phyloP scores from a whole-genome alignment of 2,113 vertebrate species.

The Ginglymostoma cirratum region DNA sequence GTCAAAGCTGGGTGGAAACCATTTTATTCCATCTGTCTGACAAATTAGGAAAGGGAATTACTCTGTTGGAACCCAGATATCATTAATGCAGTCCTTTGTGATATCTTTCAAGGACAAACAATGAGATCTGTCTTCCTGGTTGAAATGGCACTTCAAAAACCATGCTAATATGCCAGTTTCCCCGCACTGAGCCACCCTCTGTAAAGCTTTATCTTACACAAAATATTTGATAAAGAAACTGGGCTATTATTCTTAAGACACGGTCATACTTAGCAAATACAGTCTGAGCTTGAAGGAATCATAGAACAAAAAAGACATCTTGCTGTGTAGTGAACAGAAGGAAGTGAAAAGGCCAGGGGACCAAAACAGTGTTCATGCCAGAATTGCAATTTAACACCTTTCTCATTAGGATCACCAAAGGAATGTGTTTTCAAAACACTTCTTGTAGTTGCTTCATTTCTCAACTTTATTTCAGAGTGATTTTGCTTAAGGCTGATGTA shows the following conservation, averaged over 20 bases:
- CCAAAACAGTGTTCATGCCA: not conserved
- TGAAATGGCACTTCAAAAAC: slow-evolving; percentile 37
- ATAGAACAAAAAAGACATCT: not conserved
- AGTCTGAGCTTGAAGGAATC: not conserved
- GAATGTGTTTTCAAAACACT: not conserved
- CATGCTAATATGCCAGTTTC: not conserved
- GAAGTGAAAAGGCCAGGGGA: not conserved
- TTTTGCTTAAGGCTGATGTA: not conserved
- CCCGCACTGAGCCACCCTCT: slow-evolving; percentile 1
- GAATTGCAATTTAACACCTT: slow-evolving; percentile 26
- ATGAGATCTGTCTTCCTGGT: slow-evolving; percentile 40
- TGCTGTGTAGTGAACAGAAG: not conserved
- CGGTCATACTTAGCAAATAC: not conserved
- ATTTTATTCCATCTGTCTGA: slow-evolving; percentile 20
- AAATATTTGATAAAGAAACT: not conserved
- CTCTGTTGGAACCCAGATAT: not conserved
- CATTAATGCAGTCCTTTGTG: slow-evolving; percentile 17
- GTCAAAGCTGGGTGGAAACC: not conserved
- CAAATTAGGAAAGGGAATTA: slow-evolving; percentile 7
- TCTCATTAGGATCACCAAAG: not conserved
- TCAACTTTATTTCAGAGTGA: not conserved
- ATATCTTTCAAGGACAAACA: slow-evolving; percentile 30
- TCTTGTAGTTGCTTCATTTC: not conserved
- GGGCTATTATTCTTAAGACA: not conserved
- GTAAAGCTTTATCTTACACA: slow-evolving; percentile 5